Evolutionary conservation across 2,888 invertebrate species (phyloP).

Genomic region (Matsumyia berberina): DNA sequence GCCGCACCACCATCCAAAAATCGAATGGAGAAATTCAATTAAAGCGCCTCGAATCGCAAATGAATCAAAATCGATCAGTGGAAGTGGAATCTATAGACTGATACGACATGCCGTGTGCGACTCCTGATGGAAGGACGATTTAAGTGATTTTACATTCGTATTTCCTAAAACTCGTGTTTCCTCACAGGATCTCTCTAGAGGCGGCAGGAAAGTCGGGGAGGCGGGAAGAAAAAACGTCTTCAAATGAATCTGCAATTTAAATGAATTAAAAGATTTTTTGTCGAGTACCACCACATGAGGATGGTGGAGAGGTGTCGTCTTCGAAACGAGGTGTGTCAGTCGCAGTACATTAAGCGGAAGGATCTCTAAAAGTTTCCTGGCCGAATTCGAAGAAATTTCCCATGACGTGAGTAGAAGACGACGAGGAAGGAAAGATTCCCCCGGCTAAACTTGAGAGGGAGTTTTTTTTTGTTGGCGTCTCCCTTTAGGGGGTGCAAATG

Average conservation of each 20-base stretch:
- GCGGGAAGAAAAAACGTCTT: slow-evolving; percentile 22
- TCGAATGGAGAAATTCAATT: slow-evolving; percentile 72
- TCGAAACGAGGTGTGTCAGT: slow-evolving; percentile 25
- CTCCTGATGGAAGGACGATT: slow-evolving; percentile 40
- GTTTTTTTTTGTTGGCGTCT: slow-evolving; percentile 1
- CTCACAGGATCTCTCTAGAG: not conserved
- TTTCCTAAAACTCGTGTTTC: slow-evolving; percentile 16
- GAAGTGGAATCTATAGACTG: slow-evolving; percentile 18
- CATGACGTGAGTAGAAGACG: not conserved
- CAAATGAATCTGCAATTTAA: slow-evolving; percentile 57
- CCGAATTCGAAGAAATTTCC: slow-evolving; percentile 8
- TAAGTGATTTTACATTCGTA: slow-evolving; percentile 52
- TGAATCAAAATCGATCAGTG: slow-evolving; percentile 74
- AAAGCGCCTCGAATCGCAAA: slow-evolving; percentile 72
- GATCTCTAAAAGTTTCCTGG: slow-evolving; percentile 17
- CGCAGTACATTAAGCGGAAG: not conserved
- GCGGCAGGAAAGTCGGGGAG: not conserved
- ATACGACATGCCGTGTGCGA: not conserved
- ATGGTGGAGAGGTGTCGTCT: no score
- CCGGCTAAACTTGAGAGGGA: slow-evolving; percentile 10
- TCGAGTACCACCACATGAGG: slow-evolving; percentile 6
- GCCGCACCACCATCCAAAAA: slow-evolving; percentile 21
- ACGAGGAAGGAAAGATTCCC: not conserved
- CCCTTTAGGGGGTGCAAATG: slow-evolving; percentile 43
- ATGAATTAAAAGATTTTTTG: slow-evolving; percentile 58